Evolutionary conservation across 2,113 vertebrate genomes (phyloP), one percentile per base, ranked within the genome.

Genomic region (Apteryx owenii): DNA sequence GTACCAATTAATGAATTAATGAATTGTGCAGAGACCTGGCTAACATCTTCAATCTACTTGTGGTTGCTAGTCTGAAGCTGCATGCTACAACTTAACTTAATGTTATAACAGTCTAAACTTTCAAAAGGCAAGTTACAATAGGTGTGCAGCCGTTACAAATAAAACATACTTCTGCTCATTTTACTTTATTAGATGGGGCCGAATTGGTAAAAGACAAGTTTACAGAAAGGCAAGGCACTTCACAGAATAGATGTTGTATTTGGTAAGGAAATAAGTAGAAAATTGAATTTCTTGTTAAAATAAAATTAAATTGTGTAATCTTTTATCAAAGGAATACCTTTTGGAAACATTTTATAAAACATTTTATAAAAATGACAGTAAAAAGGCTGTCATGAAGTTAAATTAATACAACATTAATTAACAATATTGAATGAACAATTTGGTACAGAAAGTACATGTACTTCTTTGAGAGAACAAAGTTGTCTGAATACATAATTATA

Each of bases 401-500:
- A 93, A 91, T 56, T 90, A 94, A 76, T 84, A 18, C 8, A 48
- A 53, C 38, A 62, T 77, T 96, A 95, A 94, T 96, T 94, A 93
- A 85, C 53, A 93, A 73, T 82, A 93, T 95, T 92, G 90, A 92
- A 85, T 38, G 46, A 88, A 81, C 53, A 81, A 62, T 81, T 92
- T 64, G 23, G 28, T 93, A 86, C 81, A 91, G 84, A 95, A 89
- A 62, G 36, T 87, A 53, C 25, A 5, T 48, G 53, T 87, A 53
- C 73, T 89, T 69, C 51, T 69, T 82, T 89, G 73, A 92, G 73
- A 91, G 88, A 82, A 70, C 86, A 80, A 82, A 82, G 44, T 79
- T 81, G 7, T 53, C 53, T 87, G 15, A 7, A 21, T 91, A 56
- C 58, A 14, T 91, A 85, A 89, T 93, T 89, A 40, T 40, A 62